Base-by-base conservation (phyloP, 2,888 invertebrate species). In the Drosophila merina region DNA sequence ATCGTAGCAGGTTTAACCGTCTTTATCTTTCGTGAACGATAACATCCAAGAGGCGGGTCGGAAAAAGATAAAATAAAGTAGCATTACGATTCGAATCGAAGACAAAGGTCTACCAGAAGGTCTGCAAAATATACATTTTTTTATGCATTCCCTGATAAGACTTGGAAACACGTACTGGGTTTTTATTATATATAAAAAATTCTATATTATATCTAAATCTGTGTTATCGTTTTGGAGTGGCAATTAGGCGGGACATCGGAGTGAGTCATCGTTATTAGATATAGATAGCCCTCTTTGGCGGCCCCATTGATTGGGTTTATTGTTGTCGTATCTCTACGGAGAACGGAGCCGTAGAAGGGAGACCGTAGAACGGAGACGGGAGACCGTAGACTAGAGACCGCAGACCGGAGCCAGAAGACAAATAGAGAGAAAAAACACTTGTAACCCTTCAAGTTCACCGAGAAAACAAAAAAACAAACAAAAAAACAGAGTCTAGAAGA, bases 381-480 rank as follows among this genome's bases (percentile, higher is more conserved):
- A 14, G 14, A 14, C 14, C 14, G 14, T 14, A 14, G 14, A 14
- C 0, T 1, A 14, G 14, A 14, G 14, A 14, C 31, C 47, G 42
- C 31, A 38, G 38, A 47, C 30, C 44, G 68, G 68, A 55, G 69
- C 52, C 42, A 47, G 44, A 55, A 51, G 45, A 57, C 74, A 57
- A 69, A 58, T 71, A 70, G 45, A 54, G 50, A 54, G 50, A 31
- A 77, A 77, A 14, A 83, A 84, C 85, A 84, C 79, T 83, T 85
- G 85, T 85, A 55, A 14, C 60, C 49, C 52, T 73, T 73, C 74
- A 81, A 81, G 81, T 85, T 69, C 70, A 57, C 48, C 33, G 20
- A 7, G 25, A 30, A 55, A 12, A 42, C 42, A 44, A 55, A 7
- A 31, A 14, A 20, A 10, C 3, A 7, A 9, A 25, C 25, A 44